A percentile compares a stretch with the other conserved stretches of the same genome.
These are phyloP conservation scores for Netelia inedita DNA, from an alignment of 2,888 invertebrate species.

Conservation along the genomic window DNA sequence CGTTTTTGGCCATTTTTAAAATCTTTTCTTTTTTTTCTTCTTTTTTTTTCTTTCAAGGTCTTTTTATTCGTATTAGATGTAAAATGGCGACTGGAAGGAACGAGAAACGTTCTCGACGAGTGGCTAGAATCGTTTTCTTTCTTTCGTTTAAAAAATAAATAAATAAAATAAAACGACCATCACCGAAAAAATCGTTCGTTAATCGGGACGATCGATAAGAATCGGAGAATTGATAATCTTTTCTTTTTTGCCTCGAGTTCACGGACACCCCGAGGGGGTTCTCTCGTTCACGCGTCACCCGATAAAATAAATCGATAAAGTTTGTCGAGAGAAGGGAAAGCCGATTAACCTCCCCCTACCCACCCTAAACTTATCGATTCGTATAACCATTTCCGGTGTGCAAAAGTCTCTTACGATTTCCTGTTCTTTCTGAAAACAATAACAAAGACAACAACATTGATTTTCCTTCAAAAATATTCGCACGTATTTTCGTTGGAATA, in stretches of 20 bases:
- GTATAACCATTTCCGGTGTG: too few relatives aligned
- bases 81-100: too few relatives aligned
- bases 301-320: slow-evolving; percentile 68
- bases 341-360: not conserved
- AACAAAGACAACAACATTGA: too few relatives aligned
- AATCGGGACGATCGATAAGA: not conserved
- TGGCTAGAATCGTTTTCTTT: slow-evolving; percentile 9
- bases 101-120: too few relatives aligned
- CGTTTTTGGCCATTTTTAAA: slow-evolving; percentile 35
- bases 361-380: not conserved
- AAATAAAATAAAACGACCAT: too few relatives aligned
- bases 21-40: slow-evolving; percentile 45
- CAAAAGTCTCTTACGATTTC: too few relatives aligned
- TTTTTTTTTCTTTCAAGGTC: not conserved
- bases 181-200: not conserved
- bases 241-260: not conserved
- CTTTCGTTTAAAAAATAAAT: not conserved
- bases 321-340: slow-evolving; percentile 4
- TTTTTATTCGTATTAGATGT: not conserved
- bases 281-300: slow-evolving; percentile 44
- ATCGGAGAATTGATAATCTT: slow-evolving; percentile 4
- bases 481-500: too few relatives aligned
- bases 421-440: too few relatives aligned
- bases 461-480: too few relatives aligned
- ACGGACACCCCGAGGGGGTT: not conserved